Percentiles rank a stretch among this genome's conserved stretches.
These are phyloP conservation scores for Sitodiplosis mosellana DNA, from an alignment of 1,140 invertebrate species.

Conservation along the genomic window DNA sequence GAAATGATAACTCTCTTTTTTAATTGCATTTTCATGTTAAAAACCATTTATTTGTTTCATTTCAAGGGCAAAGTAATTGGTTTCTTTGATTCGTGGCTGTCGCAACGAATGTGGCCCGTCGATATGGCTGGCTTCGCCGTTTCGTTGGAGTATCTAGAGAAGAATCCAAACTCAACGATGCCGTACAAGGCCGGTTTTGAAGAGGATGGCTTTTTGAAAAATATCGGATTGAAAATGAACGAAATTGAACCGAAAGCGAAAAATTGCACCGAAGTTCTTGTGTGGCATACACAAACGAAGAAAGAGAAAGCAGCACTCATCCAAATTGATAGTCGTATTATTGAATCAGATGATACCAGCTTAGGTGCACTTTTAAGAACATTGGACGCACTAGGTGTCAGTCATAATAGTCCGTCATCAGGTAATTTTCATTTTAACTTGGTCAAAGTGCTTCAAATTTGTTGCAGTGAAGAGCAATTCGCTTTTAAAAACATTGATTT, in stretches of 20 bases:
- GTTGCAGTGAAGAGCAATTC: too few species aligned
- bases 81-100: conserved; percentile 59
- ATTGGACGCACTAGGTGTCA: conserved; percentile 17
- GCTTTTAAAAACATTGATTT: too few species aligned
- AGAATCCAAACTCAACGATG: conserved; percentile 42
- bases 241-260: conserved; percentile 55
- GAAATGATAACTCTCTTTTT: conserved; percentile 1
- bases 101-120: conserved; percentile 54
- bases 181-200: conserved; percentile 52
- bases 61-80: conserved; percentile 44
- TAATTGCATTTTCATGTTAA: conserved; percentile 2
- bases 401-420: conserved; percentile 12
- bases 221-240: conserved; percentile 37
- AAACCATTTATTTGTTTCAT: conserved; percentile 3
- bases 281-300: conserved; percentile 60
- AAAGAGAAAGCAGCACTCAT: conserved; percentile 25
- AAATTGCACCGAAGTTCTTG: conserved; percentile 47
- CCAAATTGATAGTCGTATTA: conserved; percentile 11
- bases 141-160: conserved; percentile 41
- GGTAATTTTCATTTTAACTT: conserved; percentile 8
- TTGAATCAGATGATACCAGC: conserved; percentile 16
- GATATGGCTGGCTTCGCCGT: conserved; percentile 86
- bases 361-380: conserved; percentile 14
- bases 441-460: too few species aligned
- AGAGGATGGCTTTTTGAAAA: conserved; percentile 53